Evolutionary conservation across 2,113 vertebrate species (phyloP).

Genomic region (Erythrolamprus reginae): DNA sequence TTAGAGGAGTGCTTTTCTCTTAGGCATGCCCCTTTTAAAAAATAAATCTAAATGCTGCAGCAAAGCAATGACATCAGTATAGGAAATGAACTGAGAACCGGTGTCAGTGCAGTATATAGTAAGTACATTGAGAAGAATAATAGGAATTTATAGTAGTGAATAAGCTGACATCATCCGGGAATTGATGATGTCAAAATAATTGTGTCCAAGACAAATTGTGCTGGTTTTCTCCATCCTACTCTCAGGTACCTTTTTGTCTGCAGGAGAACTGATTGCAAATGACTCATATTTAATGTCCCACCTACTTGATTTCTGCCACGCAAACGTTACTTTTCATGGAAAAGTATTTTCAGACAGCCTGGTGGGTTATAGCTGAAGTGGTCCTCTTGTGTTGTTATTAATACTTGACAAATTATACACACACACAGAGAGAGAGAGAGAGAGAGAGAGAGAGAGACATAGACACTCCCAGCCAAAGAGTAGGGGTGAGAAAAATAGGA

Average conservation of each 20-base stretch:
- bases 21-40: neutral
- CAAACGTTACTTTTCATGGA: neutral
- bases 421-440: too few relatives aligned
- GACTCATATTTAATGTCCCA: neutral
- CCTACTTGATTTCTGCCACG: neutral
- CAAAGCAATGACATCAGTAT: neutral
- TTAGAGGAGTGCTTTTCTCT: neutral
- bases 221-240: neutral
- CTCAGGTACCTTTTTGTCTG: neutral
- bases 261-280: neutral
- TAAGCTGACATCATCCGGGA: neutral
- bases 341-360: neutral
- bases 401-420: neutral
- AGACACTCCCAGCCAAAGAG: too few relatives aligned
- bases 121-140: neutral
- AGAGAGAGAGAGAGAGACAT: too few relatives aligned
- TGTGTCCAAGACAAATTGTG: neutral
- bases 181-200: neutral
- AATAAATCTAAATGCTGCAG: neutral
- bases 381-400: neutral
- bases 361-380: neutral
- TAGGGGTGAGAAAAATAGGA: neutral
- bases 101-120: neutral
- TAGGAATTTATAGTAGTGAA: neutral
- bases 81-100: neutral